Evolutionary conservation across 2,888 invertebrate species (phyloP).

Genomic region (Coremacera marginata): DNA sequence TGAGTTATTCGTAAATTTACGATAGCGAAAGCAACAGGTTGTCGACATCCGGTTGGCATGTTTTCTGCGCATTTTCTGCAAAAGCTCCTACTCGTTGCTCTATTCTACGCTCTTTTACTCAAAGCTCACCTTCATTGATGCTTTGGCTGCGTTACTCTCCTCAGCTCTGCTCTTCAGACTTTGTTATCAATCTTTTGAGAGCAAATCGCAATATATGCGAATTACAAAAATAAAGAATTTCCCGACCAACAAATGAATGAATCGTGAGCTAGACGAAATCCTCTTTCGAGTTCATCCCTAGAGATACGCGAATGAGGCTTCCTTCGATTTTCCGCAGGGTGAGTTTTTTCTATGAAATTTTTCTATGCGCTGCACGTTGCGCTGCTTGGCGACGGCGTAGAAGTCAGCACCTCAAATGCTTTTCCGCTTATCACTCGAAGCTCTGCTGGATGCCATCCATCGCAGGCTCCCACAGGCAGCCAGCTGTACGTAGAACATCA

Average conservation of each 20-base stretch:
- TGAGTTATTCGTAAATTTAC: background rate
- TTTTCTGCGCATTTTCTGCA: background rate
- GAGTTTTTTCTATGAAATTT: background rate
- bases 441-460: constrained; percentile 19
- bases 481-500: constrained; percentile 51
- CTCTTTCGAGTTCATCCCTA: constrained; percentile 31
- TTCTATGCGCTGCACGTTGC: background rate
- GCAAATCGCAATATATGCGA: background rate
- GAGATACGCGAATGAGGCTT: constrained; percentile 15
- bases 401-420: background rate
- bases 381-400: constrained; percentile 38
- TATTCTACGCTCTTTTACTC: background rate
- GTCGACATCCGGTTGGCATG: background rate
- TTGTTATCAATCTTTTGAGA: background rate
- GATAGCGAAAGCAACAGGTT: constrained; percentile 7
- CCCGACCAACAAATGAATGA: background rate
- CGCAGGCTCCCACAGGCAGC: constrained; percentile 44
- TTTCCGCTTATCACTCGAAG: constrained; percentile 21
- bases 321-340: background rate
- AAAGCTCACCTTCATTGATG: constrained; percentile 5
- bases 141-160: background rate
- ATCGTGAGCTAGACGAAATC: background rate
- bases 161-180: background rate
- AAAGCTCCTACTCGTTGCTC: background rate
- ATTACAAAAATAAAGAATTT: background rate